Conservation (phyloP, 2,888 invertebrate species). For the Auanema sp. region DNA sequence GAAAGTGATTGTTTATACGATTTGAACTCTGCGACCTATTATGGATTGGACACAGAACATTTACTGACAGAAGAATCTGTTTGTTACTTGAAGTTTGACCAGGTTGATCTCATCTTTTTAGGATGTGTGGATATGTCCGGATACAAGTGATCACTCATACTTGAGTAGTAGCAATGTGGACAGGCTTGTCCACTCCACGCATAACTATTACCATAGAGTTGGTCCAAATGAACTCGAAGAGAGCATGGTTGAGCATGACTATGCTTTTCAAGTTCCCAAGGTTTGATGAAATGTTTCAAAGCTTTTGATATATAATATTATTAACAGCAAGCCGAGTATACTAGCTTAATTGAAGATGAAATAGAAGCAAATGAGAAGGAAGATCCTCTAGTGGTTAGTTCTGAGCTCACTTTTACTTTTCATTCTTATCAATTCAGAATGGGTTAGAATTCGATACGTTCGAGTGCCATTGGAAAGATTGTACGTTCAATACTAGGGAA, state of each 20-base stretch:
- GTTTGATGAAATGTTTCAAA: not conserved
- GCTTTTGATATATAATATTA: not conserved
- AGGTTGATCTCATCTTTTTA: conserved; percentile 3
- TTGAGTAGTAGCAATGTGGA: conserved; percentile 16
- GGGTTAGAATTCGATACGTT: not conserved
- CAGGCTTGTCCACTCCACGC: conserved; percentile 23
- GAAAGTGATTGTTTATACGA: too few relatives aligned
- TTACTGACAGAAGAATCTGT: too few relatives aligned
- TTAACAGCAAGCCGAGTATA: too few relatives aligned
- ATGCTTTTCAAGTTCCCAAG: conserved; percentile 11
- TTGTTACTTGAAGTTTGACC: too few relatives aligned
- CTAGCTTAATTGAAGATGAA: too few relatives aligned
- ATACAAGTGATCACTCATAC: conserved; percentile 22
- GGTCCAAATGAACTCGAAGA: conserved; percentile 11
- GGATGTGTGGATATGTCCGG: conserved; percentile 9
- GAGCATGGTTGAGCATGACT: conserved; percentile 8
- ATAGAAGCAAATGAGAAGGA: too few relatives aligned
- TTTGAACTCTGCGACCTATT: too few relatives aligned
- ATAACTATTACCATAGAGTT: conserved; percentile 22
- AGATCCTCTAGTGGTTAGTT: too few relatives aligned
- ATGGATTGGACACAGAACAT: too few relatives aligned
- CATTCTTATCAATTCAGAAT: not conserved
- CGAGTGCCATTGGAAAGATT: conserved; percentile 16
- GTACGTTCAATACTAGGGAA: conserved; percentile 9
- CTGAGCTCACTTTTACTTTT: too few relatives aligned